Evolutionary conservation across 2,888 invertebrate species (phyloP), one percentile per base, ranked within the genome.

Genomic region (Diarsia brunnea): DNA sequence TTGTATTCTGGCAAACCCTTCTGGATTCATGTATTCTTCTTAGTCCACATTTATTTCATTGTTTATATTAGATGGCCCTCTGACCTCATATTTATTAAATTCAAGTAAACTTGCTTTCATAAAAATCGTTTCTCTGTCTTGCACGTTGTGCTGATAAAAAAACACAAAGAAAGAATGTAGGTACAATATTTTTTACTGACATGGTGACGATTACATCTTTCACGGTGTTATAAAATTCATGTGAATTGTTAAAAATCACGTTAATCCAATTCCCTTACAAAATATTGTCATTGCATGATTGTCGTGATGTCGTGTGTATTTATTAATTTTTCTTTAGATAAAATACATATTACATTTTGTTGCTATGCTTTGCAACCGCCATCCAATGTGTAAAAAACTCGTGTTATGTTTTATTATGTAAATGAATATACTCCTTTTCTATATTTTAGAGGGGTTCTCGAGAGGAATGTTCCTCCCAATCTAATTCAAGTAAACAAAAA

Each of bases 391-490:
- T n/a, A n/a, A n/a, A n/a, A n/a, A 49, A 31, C 8, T 27, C 14
- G 16, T 31, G 60, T 12, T 14, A 24, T 27, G 5, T 58, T 1
- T 3, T 60, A 61, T n/a, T 67, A 72, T 51, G 19, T 53, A n/a
- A n/a, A 51, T 8, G 12, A 43, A 43, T 38, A 61, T 90, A 87
- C 11, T 84, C 68, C 38, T 60, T 65, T 49, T 66, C 8, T 49
- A 2, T 43, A 53, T 91, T 91, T 47, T 86, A 93, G 93, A 89
- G 70, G 71, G 86, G 71, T 67, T 86, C 89, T 16, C 38, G 38
- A 38, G 38, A 7, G 38, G 84, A 87, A n/a, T 82, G 85, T 38
- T 88, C 88, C 1, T 7, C 82, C 4, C 78, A 79, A 65, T 60
- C 75, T 19, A 83, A 66, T 43, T 67, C 76, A 21, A 87, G 84